Conservation (phyloP, 2,113 vertebrate species). For the Zosterops borbonicus region DNA sequence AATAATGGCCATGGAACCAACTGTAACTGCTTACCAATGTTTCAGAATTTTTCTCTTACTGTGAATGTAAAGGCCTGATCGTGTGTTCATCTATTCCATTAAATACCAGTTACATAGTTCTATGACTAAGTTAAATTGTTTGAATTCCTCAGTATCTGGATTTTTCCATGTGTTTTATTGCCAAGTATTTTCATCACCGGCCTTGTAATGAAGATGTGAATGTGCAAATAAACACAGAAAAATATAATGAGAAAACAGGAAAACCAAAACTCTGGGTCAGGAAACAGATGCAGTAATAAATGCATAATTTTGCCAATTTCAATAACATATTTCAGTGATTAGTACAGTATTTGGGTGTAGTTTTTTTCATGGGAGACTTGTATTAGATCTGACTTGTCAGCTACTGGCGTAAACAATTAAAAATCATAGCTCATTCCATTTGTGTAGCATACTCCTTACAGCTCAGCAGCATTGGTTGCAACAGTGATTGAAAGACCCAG, state of each 20-base stretch:
- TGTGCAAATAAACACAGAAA: not conserved
- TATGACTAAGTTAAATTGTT: not conserved
- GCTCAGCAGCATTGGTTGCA: not conserved
- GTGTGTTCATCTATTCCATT: not conserved
- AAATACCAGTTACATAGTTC: not conserved
- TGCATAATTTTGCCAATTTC: not conserved
- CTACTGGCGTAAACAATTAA: not conserved
- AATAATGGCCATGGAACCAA: not conserved
- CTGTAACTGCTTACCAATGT: not conserved
- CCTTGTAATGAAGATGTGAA: not conserved
- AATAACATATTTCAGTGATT: not conserved
- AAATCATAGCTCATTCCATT: not conserved
- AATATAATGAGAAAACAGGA: not conserved
- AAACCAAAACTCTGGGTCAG: not conserved
- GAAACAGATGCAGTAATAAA: not conserved
- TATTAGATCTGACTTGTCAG: not conserved
- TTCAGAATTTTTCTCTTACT: not conserved
- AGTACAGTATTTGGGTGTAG: not conserved
- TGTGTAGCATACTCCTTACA: not conserved
- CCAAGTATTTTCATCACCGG: not conserved
- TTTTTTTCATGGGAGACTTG: not conserved
- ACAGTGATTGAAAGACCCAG: not conserved
- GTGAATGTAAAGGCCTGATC: not conserved
- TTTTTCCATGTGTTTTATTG: not conserved
- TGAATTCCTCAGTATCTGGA: not conserved